These are phyloP conservation scores for Protula sp. DNA, from an alignment of 2,888 invertebrate species.

Conservation along the genomic window DNA sequence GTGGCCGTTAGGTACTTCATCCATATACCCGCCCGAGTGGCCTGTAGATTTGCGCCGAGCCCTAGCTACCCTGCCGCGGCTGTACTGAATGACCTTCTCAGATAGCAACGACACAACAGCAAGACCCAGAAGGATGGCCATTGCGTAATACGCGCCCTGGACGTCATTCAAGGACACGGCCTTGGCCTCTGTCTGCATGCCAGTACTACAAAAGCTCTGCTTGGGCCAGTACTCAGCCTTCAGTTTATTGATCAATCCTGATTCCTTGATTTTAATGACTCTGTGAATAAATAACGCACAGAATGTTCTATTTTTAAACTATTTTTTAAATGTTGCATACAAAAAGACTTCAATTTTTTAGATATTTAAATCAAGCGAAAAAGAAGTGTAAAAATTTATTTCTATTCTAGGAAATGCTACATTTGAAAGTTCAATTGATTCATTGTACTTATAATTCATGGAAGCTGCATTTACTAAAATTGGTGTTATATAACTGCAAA, in stretches of 20 bases:
- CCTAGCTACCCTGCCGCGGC: too few species aligned
- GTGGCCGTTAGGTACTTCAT: too few species aligned
- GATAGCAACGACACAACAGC: constrained; percentile 4
- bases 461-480: too few species aligned
- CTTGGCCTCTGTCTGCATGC: constrained; percentile 14
- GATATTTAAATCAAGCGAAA: too few species aligned
- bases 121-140: constrained; percentile 7
- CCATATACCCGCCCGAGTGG: neutral
- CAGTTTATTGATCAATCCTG: constrained; percentile 14
- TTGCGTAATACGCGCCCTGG: constrained; percentile 16
- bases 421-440: too few species aligned
- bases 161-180: constrained; percentile 15
- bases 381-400: too few species aligned
- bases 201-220: constrained; percentile 11
- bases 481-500: too few species aligned
- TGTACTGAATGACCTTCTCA: neutral
- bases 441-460: too few species aligned
- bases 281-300: constrained; percentile 1
- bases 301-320: too few species aligned
- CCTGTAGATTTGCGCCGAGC: neutral
- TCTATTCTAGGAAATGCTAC: too few species aligned
- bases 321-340: too few species aligned
- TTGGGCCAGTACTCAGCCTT: constrained; percentile 18
- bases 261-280: constrained; percentile 9
- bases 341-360: too few species aligned